phyloP scores from a whole-genome alignment of 2,113 vertebrate genomes.

The Macrotus californicus region DNA sequence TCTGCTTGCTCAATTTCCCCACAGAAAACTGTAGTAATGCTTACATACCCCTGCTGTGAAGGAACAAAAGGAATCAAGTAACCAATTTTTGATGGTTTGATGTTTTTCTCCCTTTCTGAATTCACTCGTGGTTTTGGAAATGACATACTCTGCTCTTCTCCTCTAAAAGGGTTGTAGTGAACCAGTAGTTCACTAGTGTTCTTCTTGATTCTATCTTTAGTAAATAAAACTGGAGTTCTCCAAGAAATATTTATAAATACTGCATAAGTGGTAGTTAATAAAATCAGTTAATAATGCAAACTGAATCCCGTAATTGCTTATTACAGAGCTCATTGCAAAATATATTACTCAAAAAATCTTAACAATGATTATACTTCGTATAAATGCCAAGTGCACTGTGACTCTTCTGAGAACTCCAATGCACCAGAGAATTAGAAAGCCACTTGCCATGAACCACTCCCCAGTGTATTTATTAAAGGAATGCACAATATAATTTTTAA shows the following conservation, averaged over 20 bases:
- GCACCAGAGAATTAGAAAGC: slow-evolving; percentile 63
- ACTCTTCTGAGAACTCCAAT: slow-evolving; percentile 67
- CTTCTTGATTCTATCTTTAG: slow-evolving; percentile 42
- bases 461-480: slow-evolving; percentile 51
- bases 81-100: not conserved
- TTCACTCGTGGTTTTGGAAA: not conserved
- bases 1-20: slow-evolving; percentile 69
- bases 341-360: slow-evolving; percentile 71
- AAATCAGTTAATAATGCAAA: slow-evolving; percentile 74
- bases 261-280: slow-evolving; percentile 65
- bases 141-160: not conserved
- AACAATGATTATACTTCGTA: slow-evolving; percentile 62
- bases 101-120: not conserved
- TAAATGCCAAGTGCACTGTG: slow-evolving; percentile 37
- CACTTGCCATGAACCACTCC: slow-evolving; percentile 46
- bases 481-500: slow-evolving; percentile 46
- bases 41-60: not conserved
- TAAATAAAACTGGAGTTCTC: slow-evolving; percentile 61
- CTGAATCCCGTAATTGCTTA: slow-evolving; percentile 69
- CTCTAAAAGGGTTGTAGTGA: not conserved
- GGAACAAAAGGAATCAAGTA: not conserved
- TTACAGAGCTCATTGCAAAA: slow-evolving; percentile 65
- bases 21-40: slow-evolving; percentile 40
- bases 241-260: slow-evolving; percentile 70
- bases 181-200: not conserved